Percentiles rank a stretch among this genome's conserved stretches.
Evolutionary conservation across 2,797 vertebrate genomes (phyloP).

Genomic region (Xenops minutus): DNA sequence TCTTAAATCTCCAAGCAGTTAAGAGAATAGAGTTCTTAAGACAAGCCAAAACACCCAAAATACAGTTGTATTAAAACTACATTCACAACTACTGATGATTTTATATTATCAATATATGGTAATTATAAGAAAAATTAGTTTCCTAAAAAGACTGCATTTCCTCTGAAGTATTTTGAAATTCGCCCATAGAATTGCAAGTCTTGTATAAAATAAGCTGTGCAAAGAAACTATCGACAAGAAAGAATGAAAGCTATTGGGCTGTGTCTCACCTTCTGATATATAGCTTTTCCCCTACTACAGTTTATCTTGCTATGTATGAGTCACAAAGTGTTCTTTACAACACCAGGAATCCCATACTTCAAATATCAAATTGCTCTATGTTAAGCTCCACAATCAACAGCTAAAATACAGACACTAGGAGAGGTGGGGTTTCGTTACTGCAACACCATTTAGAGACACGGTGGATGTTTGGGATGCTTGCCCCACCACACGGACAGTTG

Average conservation of each 20-base stretch:
- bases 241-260: not conserved
- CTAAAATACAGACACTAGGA: not conserved
- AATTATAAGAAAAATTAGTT: not conserved
- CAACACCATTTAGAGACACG: not conserved
- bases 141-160: not conserved
- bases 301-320: not conserved
- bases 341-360: not conserved
- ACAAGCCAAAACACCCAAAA: not conserved
- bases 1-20: not conserved
- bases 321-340: not conserved
- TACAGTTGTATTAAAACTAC: not conserved
- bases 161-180: not conserved
- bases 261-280: not conserved
- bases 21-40: not conserved
- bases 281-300: not conserved
- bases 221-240: not conserved
- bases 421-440: not conserved
- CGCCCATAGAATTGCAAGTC: not conserved
- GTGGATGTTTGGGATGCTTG: conserved; percentile 49
- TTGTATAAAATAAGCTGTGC: not conserved
- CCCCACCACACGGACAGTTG: conserved; percentile 46
- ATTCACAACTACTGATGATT: not conserved
- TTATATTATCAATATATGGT: not conserved
- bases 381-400: not conserved
- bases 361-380: not conserved